Base-by-base conservation (phyloP, 1,140 invertebrate genomes). In the Neotoxoptera formosana region DNA sequence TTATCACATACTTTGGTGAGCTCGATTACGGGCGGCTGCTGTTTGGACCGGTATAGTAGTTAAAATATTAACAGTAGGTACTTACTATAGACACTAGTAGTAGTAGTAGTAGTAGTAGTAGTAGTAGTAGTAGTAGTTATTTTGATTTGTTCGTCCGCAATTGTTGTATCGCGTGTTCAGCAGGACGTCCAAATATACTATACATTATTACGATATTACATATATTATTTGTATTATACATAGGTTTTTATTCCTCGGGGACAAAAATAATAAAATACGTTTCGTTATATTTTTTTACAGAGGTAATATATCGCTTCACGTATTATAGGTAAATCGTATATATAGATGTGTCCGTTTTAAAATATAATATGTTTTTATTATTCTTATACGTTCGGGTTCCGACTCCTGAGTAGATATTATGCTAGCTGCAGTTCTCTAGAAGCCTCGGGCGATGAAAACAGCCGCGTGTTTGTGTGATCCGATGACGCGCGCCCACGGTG, bases 91-190 rank as follows among this genome's bases (percentile, higher is more conserved):
- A 83, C n/a, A 36, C n/a, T 83, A 81, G 14, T 21, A 21, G 25
- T 67, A 76, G n/a, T 45, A 83, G 20, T 41, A 45, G 34, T 83
- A 7, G 17, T n/a, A 87, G 41, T 87, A 87, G 45, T 48, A 47
- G 23, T 86, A 86, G 30, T 88, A 34, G n/a, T 34, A 53, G 48
- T 56, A 56, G n/a, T 56, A 53, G 34, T 20, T 56, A 89, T 36
- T 56, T 89, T 56, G 48, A 89, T 89, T 89, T 89, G 88, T 89
- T 89, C 87, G 48, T 23, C 48, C 3, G 45, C 88, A 34, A 56
- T 56, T 89, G 88, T 89, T 89, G 51, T 56, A 53, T 53, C 48
- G 88, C 88, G 48, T 56, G 88, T 89, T 53, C 87, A 34, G 86
- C 86, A 30, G n/a, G 87, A 88, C 87, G 88, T 89, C 51, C 51